Percentiles rank a stretch among this genome's conserved stretches.
phyloP scores from a whole-genome alignment of 2,113 vertebrate species.

The Tympanuchus pallidicinctus region DNA sequence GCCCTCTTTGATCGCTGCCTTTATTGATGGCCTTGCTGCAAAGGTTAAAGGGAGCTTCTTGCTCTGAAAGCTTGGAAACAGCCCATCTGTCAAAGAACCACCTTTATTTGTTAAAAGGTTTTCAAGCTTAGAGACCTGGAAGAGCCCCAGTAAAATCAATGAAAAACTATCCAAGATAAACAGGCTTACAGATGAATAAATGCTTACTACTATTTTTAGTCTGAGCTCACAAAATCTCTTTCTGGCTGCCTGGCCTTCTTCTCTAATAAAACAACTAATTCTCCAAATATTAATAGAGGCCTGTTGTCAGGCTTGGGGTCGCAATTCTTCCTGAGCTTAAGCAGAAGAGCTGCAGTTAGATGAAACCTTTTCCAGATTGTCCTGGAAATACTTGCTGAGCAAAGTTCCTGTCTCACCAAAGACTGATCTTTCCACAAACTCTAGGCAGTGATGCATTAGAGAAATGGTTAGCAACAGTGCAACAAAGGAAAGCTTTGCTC shows the following conservation, averaged over 20 bases:
- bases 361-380: constrained; percentile 11
- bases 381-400: not conserved
- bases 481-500: not conserved
- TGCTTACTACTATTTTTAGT: constrained; percentile 66
- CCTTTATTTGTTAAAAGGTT: constrained; percentile 48
- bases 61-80: constrained; percentile 45
- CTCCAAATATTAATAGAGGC: constrained; percentile 56
- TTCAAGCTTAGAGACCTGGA: constrained; percentile 47
- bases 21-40: constrained; percentile 25
- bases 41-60: constrained; percentile 38
- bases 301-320: not conserved
- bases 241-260: constrained; percentile 44
- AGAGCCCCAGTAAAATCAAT: constrained; percentile 56
- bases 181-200: constrained; percentile 61
- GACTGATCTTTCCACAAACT: not conserved
- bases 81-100: constrained; percentile 25
- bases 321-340: not conserved
- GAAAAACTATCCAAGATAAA: constrained; percentile 55
- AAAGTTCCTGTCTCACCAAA: not conserved
- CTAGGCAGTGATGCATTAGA: not conserved
- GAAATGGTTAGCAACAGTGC: not conserved
- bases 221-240: constrained; percentile 52
- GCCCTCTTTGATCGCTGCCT: constrained; percentile 3
- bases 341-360: not conserved
- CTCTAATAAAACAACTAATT: constrained; percentile 63